Conservation (phyloP, 2,888 invertebrate genomes). For the Rhagonycha lutea region DNA sequence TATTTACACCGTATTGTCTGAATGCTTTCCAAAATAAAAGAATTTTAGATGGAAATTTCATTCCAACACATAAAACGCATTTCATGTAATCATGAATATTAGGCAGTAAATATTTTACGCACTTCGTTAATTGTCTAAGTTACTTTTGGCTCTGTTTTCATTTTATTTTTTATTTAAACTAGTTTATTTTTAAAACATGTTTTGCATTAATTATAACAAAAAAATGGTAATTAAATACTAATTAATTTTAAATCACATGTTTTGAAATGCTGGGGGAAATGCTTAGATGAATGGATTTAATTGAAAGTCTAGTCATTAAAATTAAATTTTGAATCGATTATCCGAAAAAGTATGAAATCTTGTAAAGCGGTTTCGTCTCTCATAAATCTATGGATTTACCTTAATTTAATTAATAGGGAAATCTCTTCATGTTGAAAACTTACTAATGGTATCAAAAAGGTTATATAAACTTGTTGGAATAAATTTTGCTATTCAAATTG, state of each 20-base stretch:
- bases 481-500: neutral
- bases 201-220: neutral
- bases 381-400: neutral
- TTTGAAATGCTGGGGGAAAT: neutral
- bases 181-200: neutral
- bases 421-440: neutral
- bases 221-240: neutral
- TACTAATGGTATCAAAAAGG: neutral
- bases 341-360: neutral
- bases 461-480: neutral
- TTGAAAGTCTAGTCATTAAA: neutral
- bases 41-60: neutral
- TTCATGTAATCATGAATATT: neutral
- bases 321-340: neutral
- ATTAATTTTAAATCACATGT: neutral
- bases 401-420: neutral
- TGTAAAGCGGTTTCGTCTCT: neutral
- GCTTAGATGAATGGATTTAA: neutral
- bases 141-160: neutral
- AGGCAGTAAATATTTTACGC: neutral
- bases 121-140: neutral
- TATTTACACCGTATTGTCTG: neutral
- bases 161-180: neutral
- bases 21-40: neutral
- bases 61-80: neutral